A percentile compares a stretch with the other conserved stretches of the same genome.
Conservation (phyloP, 2,113 vertebrate genomes). For the Hystrix brachyura region DNA sequence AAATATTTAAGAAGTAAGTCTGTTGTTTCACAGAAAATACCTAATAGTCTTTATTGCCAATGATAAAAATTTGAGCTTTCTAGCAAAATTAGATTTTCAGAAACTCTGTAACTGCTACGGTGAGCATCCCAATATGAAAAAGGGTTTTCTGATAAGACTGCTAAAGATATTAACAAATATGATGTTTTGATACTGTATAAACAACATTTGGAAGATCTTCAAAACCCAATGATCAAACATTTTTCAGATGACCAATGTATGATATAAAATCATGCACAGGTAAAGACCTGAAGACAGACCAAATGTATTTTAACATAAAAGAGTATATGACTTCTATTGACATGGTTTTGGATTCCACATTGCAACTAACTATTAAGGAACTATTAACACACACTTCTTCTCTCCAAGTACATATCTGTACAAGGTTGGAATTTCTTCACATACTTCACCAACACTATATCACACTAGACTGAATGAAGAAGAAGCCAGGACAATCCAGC, state of each 20-base stretch:
- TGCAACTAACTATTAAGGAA: conserved; percentile 31
- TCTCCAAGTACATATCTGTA: neutral
- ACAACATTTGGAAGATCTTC: conserved; percentile 62
- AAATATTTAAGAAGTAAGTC: neutral
- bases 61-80: conserved; percentile 51
- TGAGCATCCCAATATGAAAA: neutral
- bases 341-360: neutral
- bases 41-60: conserved; percentile 5
- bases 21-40: conserved; percentile 11
- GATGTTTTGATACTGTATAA: conserved; percentile 39
- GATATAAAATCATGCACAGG: neutral
- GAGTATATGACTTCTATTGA: neutral
- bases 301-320: neutral
- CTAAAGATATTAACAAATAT: neutral
- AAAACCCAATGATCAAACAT: conserved; percentile 33
- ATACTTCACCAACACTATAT: neutral
- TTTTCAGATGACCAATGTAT: conserved; percentile 33
- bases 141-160: neutral
- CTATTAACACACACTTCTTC: neutral
- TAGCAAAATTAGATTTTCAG: conserved; percentile 8
- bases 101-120: conserved; percentile 23
- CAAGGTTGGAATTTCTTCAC: conserved; percentile 1
- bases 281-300: neutral
- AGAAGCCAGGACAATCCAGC: neutral
- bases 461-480: neutral